Conservation (phyloP, 1,140 invertebrate genomes). For the Lasioglossum albipes region DNA sequence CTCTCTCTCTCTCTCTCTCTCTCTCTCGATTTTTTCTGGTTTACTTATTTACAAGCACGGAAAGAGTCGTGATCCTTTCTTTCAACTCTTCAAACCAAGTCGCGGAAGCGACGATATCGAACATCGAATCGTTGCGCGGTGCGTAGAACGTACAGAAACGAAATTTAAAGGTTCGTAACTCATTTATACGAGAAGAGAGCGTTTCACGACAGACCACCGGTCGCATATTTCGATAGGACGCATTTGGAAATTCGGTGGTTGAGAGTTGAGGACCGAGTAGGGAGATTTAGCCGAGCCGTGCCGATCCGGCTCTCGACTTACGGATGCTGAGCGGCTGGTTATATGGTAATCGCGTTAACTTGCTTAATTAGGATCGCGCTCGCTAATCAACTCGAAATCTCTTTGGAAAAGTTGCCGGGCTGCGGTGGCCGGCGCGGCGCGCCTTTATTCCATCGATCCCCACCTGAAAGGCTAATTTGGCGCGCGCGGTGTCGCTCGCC, state of each 20-base stretch:
- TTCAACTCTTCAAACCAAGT: too few relatives aligned
- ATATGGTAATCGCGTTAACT: conserved; percentile 33
- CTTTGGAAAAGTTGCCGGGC: conserved; percentile 9
- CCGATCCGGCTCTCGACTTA: conserved; percentile 36
- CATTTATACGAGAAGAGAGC: too few relatives aligned
- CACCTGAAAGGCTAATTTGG: conserved; percentile 8
- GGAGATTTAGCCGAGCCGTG: conserved; percentile 9
- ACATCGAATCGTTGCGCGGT: too few relatives aligned
- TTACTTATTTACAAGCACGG: too few relatives aligned
- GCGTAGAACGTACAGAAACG: too few relatives aligned
- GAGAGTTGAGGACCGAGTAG: too few relatives aligned
- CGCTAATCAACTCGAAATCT: conserved; percentile 45
- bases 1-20: too few relatives aligned
- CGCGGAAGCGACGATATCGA: too few relatives aligned
- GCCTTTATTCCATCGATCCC: conserved; percentile 16
- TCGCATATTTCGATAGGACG: background rate
- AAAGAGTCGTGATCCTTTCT: too few relatives aligned
- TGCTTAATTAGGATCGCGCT: conserved; percentile 33
- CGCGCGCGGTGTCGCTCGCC: conserved; percentile 11
- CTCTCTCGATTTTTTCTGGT: too few relatives aligned
- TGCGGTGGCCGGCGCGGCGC: background rate
- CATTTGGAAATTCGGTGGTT: too few relatives aligned
- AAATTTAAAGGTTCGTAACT: too few relatives aligned
- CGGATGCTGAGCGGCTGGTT: conserved; percentile 12
- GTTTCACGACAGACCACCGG: background rate